A percentile compares a stretch with the other conserved stretches of the same genome.
phyloP scores from a whole-genome alignment of 2,113 vertebrate genomes.

The Pelmatolapia mariae region DNA sequence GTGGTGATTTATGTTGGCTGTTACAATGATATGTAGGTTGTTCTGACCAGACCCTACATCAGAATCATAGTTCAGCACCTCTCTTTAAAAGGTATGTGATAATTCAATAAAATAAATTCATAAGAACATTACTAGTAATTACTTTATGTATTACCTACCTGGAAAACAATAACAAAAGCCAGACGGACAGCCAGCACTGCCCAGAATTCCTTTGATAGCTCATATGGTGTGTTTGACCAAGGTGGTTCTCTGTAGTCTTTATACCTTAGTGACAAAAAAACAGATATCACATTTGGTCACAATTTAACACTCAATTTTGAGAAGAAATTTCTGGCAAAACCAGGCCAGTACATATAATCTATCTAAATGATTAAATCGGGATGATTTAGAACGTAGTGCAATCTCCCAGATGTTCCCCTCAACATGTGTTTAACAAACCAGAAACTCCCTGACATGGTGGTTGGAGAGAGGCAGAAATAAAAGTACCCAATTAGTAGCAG shows the following conservation, averaged over 20 bases:
- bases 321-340: neutral
- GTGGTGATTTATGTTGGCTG: neutral
- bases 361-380: neutral
- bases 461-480: too few relatives aligned
- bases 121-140: neutral
- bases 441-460: neutral
- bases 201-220: constrained; percentile 97
- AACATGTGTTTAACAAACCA: neutral
- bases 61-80: neutral
- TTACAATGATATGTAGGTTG: neutral
- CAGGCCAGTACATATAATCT: neutral
- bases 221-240: constrained; percentile 87
- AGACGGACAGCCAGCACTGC: constrained; percentile 89
- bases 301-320: neutral
- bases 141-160: constrained; percentile 71
- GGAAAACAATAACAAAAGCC: constrained; percentile 95
- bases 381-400: neutral
- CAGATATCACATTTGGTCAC: neutral
- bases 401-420: neutral
- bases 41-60: neutral
- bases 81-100: neutral
- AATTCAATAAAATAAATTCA: neutral
- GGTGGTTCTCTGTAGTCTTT: constrained; percentile 97
- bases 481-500: too few relatives aligned
- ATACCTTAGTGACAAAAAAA: constrained; percentile 73